Percentiles rank a stretch among this genome's conserved stretches.
Evolutionary conservation across 1,140 invertebrate species (phyloP).

Genomic region (Formica exsecta): DNA sequence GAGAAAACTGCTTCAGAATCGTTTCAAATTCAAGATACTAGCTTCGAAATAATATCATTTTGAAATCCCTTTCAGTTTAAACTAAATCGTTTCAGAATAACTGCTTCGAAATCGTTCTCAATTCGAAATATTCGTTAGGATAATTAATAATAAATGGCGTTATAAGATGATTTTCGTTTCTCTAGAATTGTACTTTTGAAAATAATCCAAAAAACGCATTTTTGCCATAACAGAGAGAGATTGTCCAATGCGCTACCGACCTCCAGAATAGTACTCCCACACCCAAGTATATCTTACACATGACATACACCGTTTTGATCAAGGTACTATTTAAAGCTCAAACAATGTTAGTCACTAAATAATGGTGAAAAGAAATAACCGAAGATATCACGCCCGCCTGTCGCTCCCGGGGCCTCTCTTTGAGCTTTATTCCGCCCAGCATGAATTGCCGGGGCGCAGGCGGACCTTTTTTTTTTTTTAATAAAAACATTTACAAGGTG

Average conservation of each 20-base stretch:
- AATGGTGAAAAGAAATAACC: slow-evolving; percentile 86
- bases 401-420: slow-evolving; percentile 61
- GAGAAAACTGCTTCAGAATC: background rate
- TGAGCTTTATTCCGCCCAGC: slow-evolving; percentile 40
- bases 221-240: background rate
- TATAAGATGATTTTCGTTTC: background rate
- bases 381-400: slow-evolving; percentile 81
- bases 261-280: slow-evolving; percentile 83
- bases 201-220: background rate
- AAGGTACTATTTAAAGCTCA: slow-evolving; percentile 87
- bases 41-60: background rate
- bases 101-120: slow-evolving; percentile 8
- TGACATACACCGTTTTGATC: slow-evolving; percentile 87
- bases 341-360: slow-evolving; percentile 87
- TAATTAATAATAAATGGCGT: background rate
- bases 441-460: slow-evolving; percentile 42
- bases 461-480: slow-evolving; percentile 77
- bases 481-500: slow-evolving; percentile 74
- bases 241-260: slow-evolving; percentile 60
- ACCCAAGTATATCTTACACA: slow-evolving; percentile 87
- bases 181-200: background rate
- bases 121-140: background rate
- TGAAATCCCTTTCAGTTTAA: background rate
- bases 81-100: slow-evolving; percentile 35
- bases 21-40: background rate